Base-by-base conservation (phyloP, 2,797 vertebrate species). In the Saxicola maurus region DNA sequence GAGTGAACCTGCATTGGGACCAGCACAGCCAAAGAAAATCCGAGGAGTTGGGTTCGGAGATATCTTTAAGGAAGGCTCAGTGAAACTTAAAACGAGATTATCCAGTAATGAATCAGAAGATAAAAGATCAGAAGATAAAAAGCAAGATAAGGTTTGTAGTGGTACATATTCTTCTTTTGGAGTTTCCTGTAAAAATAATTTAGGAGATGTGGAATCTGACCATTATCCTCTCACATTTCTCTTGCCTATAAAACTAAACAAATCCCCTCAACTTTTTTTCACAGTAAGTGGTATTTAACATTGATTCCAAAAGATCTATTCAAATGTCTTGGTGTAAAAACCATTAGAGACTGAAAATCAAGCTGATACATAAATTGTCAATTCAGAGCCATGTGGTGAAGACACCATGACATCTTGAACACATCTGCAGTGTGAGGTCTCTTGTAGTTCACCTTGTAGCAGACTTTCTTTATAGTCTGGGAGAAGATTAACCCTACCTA, bases 41-140 rank as follows among this genome's bases (percentile, higher is more conserved):
- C 97, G 98, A 87, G 98, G 99, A 13, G 74, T 99, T 30, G 99
- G 99, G 13, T 99, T 99, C 59, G 99, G 99, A 84, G 98, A 99
- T 91, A 99, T 99, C 95, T 99, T 99, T 97, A 98, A 97, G 64
- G 98, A 99, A 95, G 98, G 98, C 13, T 98, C 98, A 2, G 98
- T 99, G 89, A 99, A 98, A 95, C 98, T 99, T 61, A 98, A 96
- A 74, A 95, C 95, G 23, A 98, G 98, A 78, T 94, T 97, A 51
- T 96, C 97, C 17, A 98, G 96, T 93, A 95, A 96, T 42, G 98
- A 99, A 28, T 92, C 91, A 6, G 98, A 99, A 80, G 98, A 99
- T n/a, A 99, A 96, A 95, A 99, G 27, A 30, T 91, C 90, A 6
- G 98, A 99, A 81, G 98, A 99, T n/a, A 99, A 96, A 95, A 99